Evolutionary conservation across 1,140 invertebrate species (phyloP).

Genomic region (Drosophila cardini): DNA sequence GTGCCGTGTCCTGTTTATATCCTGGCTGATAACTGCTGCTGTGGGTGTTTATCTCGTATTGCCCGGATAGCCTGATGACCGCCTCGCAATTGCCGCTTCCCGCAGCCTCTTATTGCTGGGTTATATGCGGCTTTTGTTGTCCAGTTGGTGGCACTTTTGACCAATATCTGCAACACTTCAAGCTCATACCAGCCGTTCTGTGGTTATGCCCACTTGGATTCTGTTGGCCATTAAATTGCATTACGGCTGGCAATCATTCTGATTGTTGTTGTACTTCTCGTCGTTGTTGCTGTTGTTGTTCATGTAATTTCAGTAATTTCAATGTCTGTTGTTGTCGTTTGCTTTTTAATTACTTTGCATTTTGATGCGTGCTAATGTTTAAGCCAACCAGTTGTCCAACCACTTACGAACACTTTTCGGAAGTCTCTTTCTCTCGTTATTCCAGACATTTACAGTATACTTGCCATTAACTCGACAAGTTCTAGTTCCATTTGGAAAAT

Average conservation of each 20-base stretch:
- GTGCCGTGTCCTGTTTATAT: conserved; percentile 30
- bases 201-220: conserved; percentile 50
- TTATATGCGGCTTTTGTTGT: conserved; percentile 58
- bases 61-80: neutral
- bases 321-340: conserved; percentile 42
- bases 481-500: neutral
- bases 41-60: conserved; percentile 66
- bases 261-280: conserved; percentile 46
- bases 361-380: conserved; percentile 48
- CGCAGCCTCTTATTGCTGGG: too few species aligned
- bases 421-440: conserved; percentile 1
- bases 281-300: conserved; percentile 8
- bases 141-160: conserved; percentile 67
- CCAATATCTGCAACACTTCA: conserved; percentile 81
- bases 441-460: neutral
- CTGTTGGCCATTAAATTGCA: conserved; percentile 76
- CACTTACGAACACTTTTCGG: conserved; percentile 9
- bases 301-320: conserved; percentile 56
- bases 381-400: conserved; percentile 11
- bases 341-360: conserved; percentile 55
- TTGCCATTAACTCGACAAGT: neutral
- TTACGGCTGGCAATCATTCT: conserved; percentile 74
- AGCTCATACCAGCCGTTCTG: conserved; percentile 52
- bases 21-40: conserved; percentile 59
- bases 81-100: neutral